Base-by-base conservation (phyloP, 2,113 vertebrate species). In the Nothobranchius kuhntae region DNA sequence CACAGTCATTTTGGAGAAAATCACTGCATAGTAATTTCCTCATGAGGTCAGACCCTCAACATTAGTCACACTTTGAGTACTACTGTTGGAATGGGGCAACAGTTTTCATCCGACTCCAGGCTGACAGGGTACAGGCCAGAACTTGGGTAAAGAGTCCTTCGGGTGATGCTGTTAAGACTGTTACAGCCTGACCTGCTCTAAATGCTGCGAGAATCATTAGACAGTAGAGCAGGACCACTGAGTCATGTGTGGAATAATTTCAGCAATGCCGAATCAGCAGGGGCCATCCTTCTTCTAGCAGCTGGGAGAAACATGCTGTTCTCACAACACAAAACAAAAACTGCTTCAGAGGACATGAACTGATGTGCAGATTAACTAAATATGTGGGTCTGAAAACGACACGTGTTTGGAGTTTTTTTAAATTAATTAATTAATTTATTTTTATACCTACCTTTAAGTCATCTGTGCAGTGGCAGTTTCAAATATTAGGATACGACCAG, bases 221-320 rank as follows among this genome's bases (percentile, higher is more conserved):
- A 56, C 60, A 56, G 11, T 52, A 47, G 10, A 47, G 53, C n/a
- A 10, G 55, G 47, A 54, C 17, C 17, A 58, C 59, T 59, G 68
- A 69, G 68, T 51, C 50, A 21, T 60, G 5, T 40, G 45, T 10
- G 7, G 14, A 30, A 0, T 42, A 50, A 21, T 51, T 50, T 52
- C 15, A 56, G 65, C 30, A 14, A 7, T 14, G n/a, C 54, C 40
- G 36, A 38, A 24, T 48, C 46, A 21, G 44, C 58, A 36, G 13
- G 4, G 17, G 35, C 45, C 24, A 7, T 5, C 12, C 9, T 51
- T 51, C 38, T 55, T 13, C 55, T 61, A 38, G 68, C 53, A 54
- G 68, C 52, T 48, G 61, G 50, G 50, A 15, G 48, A 46, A 64
- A 51, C 15, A 26, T 53, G 62, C 51, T 15, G 62, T 44, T 38